These are phyloP conservation scores for Falcaria lacertinaria DNA, from an alignment of 2,888 invertebrate genomes.

Conservation along the genomic window DNA sequence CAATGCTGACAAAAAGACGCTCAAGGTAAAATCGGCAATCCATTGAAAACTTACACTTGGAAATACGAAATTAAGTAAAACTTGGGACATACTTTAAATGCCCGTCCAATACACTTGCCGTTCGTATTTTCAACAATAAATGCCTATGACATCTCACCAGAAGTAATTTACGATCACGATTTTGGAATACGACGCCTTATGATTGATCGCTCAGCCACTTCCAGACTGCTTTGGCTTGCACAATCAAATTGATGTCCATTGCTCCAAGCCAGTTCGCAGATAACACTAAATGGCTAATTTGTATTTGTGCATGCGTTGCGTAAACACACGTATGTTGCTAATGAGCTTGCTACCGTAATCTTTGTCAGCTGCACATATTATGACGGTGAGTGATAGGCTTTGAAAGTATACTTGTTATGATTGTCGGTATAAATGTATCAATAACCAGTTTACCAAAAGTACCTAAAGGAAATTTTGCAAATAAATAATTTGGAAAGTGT, in stretches of 20 bases:
- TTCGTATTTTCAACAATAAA: neutral
- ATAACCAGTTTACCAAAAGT: conserved; percentile 3
- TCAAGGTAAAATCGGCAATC: no score
- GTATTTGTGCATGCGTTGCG: conserved; percentile 60
- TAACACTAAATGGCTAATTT: conserved; percentile 71
- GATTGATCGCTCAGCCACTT: conserved; percentile 22
- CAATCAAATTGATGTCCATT: conserved; percentile 38
- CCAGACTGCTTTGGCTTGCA: conserved; percentile 32
- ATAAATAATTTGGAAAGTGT: neutral
- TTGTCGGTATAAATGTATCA: neutral
- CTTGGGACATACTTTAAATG: no score
- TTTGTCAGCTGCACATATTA: conserved; percentile 35
- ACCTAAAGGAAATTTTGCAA: neutral
- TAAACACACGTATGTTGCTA: conserved; percentile 54
- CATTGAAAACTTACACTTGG: no score
- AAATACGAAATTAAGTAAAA: no score
- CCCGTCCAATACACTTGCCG: neutral
- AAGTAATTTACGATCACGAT: neutral
- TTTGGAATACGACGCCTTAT: neutral
- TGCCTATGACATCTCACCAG: neutral
- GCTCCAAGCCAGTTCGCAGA: conserved; percentile 45
- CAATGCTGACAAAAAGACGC: no score
- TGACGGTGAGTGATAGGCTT: conserved; percentile 26
- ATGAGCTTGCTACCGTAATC: conserved; percentile 52
- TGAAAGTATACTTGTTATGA: neutral